Base-by-base conservation (phyloP, 64 coral and sea anemone species). In the Montipora sp. region DNA sequence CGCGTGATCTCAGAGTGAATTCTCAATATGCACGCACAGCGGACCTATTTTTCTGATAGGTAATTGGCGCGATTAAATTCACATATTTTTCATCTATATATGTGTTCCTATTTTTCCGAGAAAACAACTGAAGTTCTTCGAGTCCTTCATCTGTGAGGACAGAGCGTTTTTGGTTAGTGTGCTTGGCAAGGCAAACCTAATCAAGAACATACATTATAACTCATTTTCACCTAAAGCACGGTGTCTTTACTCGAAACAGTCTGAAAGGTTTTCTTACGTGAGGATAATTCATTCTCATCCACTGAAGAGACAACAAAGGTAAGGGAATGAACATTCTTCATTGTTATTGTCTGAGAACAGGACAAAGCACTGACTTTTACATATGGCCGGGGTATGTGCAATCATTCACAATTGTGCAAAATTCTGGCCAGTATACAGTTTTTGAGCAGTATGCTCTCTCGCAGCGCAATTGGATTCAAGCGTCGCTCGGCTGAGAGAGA, bases 171-270 rank as follows among this genome's bases (percentile, higher is more conserved):
- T 23, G 68, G 27, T 19, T 72, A 72, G 68, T 72, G 68, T 3
- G n/a, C 68, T 72, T 72, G 68, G 68, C 68, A 72, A 72, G 68
- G 68, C 14, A 72, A 72, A 72, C 68, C 68, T 15, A 72, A 72
- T 15, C 68, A 72, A 72, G 68, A 72, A 72, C 1, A 72, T 22
- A 72, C 18, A 36, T 36, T 36, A 36, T 36, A 36, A 36, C 27
- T 36, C 27, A 36, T 36, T 36, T 36, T 36, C 27, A 36, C 27
- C 27, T 36, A 36, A 36, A 36, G 27, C 27, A 36, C 27, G 27
- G 27, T 36, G 27, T 36, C 27, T 36, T 36, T 36, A 36, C 27
- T 36, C 27, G 27, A 36, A 36, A 36, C 27, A 36, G 27, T 36
- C 23, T 72, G 13, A 72, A 72, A 72, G 16, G 13, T 36, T 36